Evolutionary conservation across 2,797 vertebrate genomes (phyloP), one percentile per base, ranked within the genome.

Genomic region (Leptodactylus fallax): DNA sequence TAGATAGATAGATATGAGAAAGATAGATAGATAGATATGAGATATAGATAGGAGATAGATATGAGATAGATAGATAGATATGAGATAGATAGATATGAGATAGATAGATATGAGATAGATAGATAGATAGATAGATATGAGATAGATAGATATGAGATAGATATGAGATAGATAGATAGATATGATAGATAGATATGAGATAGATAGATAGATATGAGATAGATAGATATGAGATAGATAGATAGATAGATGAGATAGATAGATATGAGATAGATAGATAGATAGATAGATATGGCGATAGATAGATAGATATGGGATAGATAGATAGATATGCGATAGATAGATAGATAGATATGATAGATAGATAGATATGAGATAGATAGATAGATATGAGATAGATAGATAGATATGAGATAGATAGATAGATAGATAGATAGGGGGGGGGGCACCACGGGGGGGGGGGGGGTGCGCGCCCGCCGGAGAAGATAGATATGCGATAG

Each of bases 211-310:
- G 72, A 76, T 11, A 76, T 45, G 49, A 67, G 63, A 67, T 67
- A 21, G 72, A 76, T 11, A 76, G 72, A 76, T 76, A n/a, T n/a
- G n/a, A 27, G n/a, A 65, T n/a, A 65, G 56, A 58, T 58, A 58
- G 27, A 72, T 9, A 72, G 36, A 36, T 36, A 36, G 36, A 6
- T 14, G 7, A 58, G 56, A 58, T 58, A 58, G 56, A 14, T 58
- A 23, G 8, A 53, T 53, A 53, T 3, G 6, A 65, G 63, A 65
- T 63, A 21, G 21, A 63, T 65, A 65, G n/a, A 65, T 25, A 3
- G 11, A 25, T 25, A 65, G 63, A 65, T 65, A 23, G 9, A 65
- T 65, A 65, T 21, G 6, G 36, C 1, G 36, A 36, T 36, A 12
- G n/a, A 65, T 65, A 60, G 58, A 60, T 60, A 60, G n/a, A 63